Evolutionary conservation across 2,797 vertebrate genomes (phyloP), one percentile per base, ranked within the genome.

Genomic region (Bradypodion ventrale): DNA sequence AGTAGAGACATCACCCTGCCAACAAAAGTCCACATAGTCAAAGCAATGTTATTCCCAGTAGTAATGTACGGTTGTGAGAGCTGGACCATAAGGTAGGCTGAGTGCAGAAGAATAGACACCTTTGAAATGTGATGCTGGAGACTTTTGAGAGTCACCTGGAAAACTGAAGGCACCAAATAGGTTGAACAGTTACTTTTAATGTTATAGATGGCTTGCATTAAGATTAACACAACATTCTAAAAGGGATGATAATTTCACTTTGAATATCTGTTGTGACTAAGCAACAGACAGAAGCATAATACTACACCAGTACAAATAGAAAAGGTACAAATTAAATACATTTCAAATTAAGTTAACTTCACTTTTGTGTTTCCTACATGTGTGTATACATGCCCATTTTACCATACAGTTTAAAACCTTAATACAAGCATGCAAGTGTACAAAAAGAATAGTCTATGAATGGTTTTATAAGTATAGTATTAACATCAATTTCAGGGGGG

Each of bases 321-420:
- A n/a, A 75, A 42, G 27, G 68, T 83, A n/a, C 27, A 83, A 42
- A 83, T 32, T 68, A n/a, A n/a, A n/a, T n/a, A n/a, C n/a, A n/a
- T n/a, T n/a, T n/a, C n/a, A n/a, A n/a, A n/a, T n/a, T 16, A 62
- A 40, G 62, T 44, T 44, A 25, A 32, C 40, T 72, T 44, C 40
- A 46, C 15, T 72, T 7, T 15, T 44, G n/a, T 60, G 66, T 13
- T 40, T 21, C 19, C 68, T 25, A 32, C 10, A 60, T 23, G 49
- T 40, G 4, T 6, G n/a, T 46, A 32, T 40, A 40, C 35, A 49
- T 44, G 37, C 65, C 49, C 32, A n/a, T 72, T 21, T 25, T 12
- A 25, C 32, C 27, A 76, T 52, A 21, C 2, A 52, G n/a, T 25
- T 32, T 32, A 25, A 60, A 8, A 40, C 16, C 16, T 27, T 63